Base-by-base conservation (phyloP, 2,797 vertebrate species). In the Myotis daubentonii region DNA sequence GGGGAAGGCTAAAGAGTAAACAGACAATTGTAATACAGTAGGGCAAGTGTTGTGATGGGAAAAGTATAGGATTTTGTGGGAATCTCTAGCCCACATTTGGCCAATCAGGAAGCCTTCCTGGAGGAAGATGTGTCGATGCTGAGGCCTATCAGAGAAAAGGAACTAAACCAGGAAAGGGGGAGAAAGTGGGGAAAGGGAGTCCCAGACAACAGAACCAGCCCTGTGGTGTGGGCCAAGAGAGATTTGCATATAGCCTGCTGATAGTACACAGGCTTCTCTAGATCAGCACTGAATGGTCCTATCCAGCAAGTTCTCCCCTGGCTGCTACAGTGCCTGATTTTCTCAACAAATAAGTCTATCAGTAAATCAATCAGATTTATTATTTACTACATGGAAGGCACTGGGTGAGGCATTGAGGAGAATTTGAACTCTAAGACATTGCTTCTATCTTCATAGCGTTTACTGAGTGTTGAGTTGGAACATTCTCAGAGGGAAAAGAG, bases 341-440 rank as follows among this genome's bases (percentile, higher is more conserved):
- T 93, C 41, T 91, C 71, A 74, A 8, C 13, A 81, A 65, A 47
- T 72, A 72, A 38, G 55, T 94, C 81, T 86, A 25, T 81, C 72
- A 94, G 57, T 81, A 87, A 71, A 41, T 13, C 33, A 76, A 13
- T 33, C 70, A 79, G 25, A 91, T 55, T 87, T 82, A 80, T 62
- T 76, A 51, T 55, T 89, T 68, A 72, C 89, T 33, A 38, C 33
- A 65, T 25, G 25, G 74, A 84, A 88, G 38, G 23, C 68, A 51
- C 1, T n/a, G 4, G 4, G 23, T 86, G 23, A 66, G n/a, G 30
- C 19, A 51, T 0, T 68, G 49, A 82, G 25, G 41, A 75, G 30
- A 92, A 83, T 75, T 76, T n/a, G n/a, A 87, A 76, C 62, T 71
- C 80, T 47, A 44, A 93, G 30, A 75, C 2, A 3, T 51, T 75